Evolutionary conservation across 2,797 vertebrate genomes (phyloP), one percentile per base, ranked within the genome.

Genomic region (Sebastes paucispinis): DNA sequence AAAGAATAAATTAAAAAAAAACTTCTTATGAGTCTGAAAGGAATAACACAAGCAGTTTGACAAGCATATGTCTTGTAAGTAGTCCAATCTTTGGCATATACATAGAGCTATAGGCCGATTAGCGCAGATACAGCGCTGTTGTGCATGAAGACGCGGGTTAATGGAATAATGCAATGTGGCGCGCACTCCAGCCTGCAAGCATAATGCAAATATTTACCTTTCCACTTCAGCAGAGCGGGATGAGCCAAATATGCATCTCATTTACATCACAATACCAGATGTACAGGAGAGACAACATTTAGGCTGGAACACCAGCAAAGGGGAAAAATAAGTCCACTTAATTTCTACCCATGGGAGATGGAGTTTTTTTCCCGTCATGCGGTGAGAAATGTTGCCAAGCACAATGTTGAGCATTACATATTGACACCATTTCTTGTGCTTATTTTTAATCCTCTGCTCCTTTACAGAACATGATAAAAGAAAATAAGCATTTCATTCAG

Each of bases 171-270:
- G 76, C 69, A 77, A 83, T 57, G 87, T 78, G 73, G 82, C 3
- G 11, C 63, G 4, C 76, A 54, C 77, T 69, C 58, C 80, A 84
- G 82, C 70, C 84, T 85, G 77, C 65, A 32, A 91, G 81, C 87
- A 75, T 71, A 85, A 91, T 92, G 91, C 91, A 90, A 93, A 95
- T 95, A 90, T 94, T 94, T 95, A 96, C 93, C 85, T 93, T 95
- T 94, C 91, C 89, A 92, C 93, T 93, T 90, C 81, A 91, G 86
- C 89, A 90, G 88, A 92, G 90, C 80, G 64, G 66, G 75, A 79
- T 81, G 79, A 90, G 81, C 77, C 69, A 91, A 94, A 94, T 89
- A 82, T 89, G 89, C 91, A 92, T 93, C 83, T 89, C 73, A 95
- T 95, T 95, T 94, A 86, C 92, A 95, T 94, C 76, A 90, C 79